These are phyloP conservation scores for Drosophila nr. medialis DNA, from an alignment of 2,888 invertebrate genomes.

Conservation along the genomic window DNA sequence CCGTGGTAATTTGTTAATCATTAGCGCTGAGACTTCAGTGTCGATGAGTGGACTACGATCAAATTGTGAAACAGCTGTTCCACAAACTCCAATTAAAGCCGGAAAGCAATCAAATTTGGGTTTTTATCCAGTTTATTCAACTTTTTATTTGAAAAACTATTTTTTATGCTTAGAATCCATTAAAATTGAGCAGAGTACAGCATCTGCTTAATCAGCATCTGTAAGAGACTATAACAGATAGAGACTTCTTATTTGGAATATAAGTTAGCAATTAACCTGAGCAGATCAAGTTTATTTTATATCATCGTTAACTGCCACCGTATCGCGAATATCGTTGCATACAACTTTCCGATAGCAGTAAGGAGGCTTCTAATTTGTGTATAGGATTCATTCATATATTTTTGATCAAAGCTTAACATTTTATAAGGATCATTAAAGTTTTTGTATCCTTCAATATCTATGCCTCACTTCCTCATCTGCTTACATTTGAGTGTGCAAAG, in stretches of 20 bases:
- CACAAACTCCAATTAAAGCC: background rate
- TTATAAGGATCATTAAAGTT: background rate
- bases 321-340: background rate
- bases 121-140: background rate
- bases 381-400: background rate
- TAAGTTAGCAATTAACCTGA: too few species aligned
- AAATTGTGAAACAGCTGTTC: background rate
- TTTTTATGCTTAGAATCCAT: background rate
- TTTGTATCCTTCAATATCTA: too few species aligned
- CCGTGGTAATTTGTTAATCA: constrained; percentile 45
- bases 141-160: background rate
- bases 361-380: background rate
- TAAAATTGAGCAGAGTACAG: background rate
- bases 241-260: background rate
- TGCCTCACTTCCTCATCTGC: too few species aligned
- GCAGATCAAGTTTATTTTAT: background rate
- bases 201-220: background rate
- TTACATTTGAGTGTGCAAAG: background rate
- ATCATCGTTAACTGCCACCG: background rate
- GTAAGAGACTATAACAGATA: background rate
- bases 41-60: background rate
- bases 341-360: background rate
- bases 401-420: background rate
- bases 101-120: background rate
- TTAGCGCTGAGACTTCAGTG: constrained; percentile 11